These are phyloP conservation scores for Nycticryphes semicollaris DNA, from an alignment of 2,113 vertebrate genomes.

Conservation along the genomic window DNA sequence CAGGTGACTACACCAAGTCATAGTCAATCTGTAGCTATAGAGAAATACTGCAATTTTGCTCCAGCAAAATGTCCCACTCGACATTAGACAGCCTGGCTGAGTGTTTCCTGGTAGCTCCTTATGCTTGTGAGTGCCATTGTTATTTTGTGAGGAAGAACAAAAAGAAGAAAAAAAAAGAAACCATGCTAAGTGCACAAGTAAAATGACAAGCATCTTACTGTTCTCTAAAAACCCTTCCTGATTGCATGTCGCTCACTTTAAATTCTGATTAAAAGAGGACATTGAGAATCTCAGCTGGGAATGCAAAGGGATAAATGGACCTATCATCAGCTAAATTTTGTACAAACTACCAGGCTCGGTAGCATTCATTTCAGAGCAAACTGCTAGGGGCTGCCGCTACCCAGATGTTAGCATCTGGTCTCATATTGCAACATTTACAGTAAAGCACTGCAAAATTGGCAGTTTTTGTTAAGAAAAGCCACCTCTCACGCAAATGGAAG, in stretches of 20 bases:
- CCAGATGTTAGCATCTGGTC: neutral
- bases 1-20: neutral
- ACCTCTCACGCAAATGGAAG: neutral
- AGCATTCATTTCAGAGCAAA: neutral
- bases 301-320: constrained; percentile 35
- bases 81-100: neutral
- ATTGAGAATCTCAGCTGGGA: constrained; percentile 23
- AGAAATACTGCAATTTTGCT: constrained; percentile 15
- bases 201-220: neutral
- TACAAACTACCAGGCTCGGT: neutral
- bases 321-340: constrained; percentile 19
- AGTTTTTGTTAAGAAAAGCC: neutral
- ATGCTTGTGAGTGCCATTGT: neutral
- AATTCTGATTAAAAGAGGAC: constrained; percentile 41
- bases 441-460: neutral
- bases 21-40: constrained; percentile 7
- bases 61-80: neutral
- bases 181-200: neutral
- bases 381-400: neutral
- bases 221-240: constrained; percentile 38
- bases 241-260: constrained; percentile 43
- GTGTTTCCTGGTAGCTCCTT: neutral
- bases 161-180: neutral
- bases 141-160: neutral
- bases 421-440: neutral